Percentiles rank a stretch among this genome's conserved stretches.
Conservation (phyloP, 2,113 vertebrate species). For the Cyanoderma ruficeps region DNA sequence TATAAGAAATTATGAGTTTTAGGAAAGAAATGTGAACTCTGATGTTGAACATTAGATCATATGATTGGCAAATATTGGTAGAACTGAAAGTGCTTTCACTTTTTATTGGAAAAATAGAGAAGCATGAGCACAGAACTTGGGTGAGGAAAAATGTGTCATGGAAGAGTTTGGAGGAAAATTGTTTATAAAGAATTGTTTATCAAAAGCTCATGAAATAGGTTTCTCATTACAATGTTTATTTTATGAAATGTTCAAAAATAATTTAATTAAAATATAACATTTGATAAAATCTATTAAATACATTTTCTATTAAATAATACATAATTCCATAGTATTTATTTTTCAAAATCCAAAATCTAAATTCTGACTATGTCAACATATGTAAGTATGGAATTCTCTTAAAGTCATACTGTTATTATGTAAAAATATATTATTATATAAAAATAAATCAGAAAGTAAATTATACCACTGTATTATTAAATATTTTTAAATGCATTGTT, state of each 20-base stretch:
- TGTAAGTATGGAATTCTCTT: background rate
- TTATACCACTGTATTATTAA: background rate
- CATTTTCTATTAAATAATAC: background rate
- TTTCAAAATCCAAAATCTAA: background rate
- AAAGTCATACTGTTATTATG: background rate
- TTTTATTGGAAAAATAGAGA: background rate
- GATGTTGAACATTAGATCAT: background rate
- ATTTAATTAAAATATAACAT: background rate
- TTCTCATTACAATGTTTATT: background rate
- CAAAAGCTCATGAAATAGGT: background rate
- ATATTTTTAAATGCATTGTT: background rate
- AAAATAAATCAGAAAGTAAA: background rate
- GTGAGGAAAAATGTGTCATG: background rate
- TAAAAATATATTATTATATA: background rate
- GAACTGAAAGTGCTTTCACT: background rate
- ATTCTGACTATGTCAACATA: background rate
- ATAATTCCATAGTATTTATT: background rate
- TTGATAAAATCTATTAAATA: background rate
- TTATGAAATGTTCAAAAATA: rapidly evolving
- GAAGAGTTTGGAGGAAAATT: background rate
- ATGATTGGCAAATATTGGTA: background rate
- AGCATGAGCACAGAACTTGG: background rate
- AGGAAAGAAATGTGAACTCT: background rate
- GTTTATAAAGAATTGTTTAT: background rate
- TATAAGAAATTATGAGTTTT: background rate